A percentile compares a stretch with the other conserved stretches of the same genome.
Evolutionary conservation across 2,888 invertebrate genomes (phyloP).

Genomic region (Drosophila dives): DNA sequence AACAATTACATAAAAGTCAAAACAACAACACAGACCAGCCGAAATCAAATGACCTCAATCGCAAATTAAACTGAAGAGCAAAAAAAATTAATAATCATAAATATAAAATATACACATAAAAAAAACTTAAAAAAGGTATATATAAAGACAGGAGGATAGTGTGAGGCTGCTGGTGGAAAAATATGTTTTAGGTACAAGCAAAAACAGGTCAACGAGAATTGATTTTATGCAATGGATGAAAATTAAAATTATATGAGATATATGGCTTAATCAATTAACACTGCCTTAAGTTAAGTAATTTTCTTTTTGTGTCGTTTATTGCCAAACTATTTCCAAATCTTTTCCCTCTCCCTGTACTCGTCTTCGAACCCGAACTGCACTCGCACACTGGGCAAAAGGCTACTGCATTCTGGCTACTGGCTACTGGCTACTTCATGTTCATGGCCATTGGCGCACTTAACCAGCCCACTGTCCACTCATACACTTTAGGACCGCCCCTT

Average conservation of each 20-base stretch:
- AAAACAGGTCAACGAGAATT: slow-evolving; percentile 45
- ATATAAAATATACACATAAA: slow-evolving; percentile 8
- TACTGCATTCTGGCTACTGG: too few relatives aligned
- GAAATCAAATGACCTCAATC: slow-evolving; percentile 77
- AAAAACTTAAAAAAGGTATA: not conserved
- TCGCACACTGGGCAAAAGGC: not conserved
- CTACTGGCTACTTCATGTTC: slow-evolving; percentile 35
- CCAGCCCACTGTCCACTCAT: not conserved
- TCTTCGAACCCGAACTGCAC: not conserved
- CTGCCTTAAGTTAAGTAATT: slow-evolving; percentile 22
- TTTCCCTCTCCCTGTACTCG: not conserved
- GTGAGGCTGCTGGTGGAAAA: not conserved
- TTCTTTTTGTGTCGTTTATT: not conserved
- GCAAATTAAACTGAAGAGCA: slow-evolving; percentile 68
- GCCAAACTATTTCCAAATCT: not conserved
- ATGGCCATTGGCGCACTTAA: slow-evolving; percentile 32
- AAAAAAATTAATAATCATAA: slow-evolving; percentile 40
- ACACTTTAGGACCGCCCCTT: not conserved
- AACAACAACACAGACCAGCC: slow-evolving; percentile 47
- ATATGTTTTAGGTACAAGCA: not conserved
- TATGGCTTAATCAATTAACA: slow-evolving; percentile 43
- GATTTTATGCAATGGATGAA: slow-evolving; percentile 27
- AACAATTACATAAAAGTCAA: slow-evolving; percentile 59
- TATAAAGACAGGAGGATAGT: slow-evolving; percentile 6
- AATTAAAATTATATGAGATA: not conserved